Evolutionary conservation across 2,888 invertebrate genomes (phyloP), one percentile per base, ranked within the genome.

Genomic region (Sminthurides aquaticus): DNA sequence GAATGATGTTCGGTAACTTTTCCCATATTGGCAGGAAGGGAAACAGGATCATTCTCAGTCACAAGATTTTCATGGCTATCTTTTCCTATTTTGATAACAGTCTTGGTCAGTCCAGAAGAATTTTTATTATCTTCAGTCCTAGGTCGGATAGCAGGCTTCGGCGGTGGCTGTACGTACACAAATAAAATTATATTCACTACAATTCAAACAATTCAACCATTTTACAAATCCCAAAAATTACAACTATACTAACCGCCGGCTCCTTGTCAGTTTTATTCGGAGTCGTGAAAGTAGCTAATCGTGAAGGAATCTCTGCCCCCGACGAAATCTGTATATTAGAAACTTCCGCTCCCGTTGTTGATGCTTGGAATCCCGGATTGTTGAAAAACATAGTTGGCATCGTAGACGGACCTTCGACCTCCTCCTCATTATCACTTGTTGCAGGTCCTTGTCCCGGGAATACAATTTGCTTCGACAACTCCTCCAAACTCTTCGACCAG

Each of bases 401-500:
- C 56, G 63, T 57, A 20, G 63, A 55, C 34, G 28, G 25, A 11
- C n/a, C 24, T 28, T 27, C n/a, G 5, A 11, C 25, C 24, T 57
- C 22, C 24, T 57, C 57, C 52, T 49, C 8, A 15, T 20, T n/a
- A 24, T 49, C 26, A 43, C 62, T 54, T 57, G 62, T 55, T 20
- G 27, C 34, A 28, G 58, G 29, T 55, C 8, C n/a, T 28, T 56
- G 62, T 58, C 66, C 64, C 11, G 68, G 68, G 52, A 74, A 74
- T 63, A 69, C 68, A 59, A 74, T 74, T 67, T 74, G 74, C 52
- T 70, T 71, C 15, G 71, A 69, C 34, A 74, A 60, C 56, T 74
- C 72, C 54, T 74, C 74, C 65, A 74, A 69, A 64, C 72, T 73
- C 28, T 71, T 68, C 20, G 72, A 71, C 74, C 74, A 74, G 66